Percentiles rank a stretch among this genome's conserved stretches.
These are phyloP conservation scores for Drosophila neonasuta DNA, from an alignment of 2,888 invertebrate genomes.

Conservation along the genomic window DNA sequence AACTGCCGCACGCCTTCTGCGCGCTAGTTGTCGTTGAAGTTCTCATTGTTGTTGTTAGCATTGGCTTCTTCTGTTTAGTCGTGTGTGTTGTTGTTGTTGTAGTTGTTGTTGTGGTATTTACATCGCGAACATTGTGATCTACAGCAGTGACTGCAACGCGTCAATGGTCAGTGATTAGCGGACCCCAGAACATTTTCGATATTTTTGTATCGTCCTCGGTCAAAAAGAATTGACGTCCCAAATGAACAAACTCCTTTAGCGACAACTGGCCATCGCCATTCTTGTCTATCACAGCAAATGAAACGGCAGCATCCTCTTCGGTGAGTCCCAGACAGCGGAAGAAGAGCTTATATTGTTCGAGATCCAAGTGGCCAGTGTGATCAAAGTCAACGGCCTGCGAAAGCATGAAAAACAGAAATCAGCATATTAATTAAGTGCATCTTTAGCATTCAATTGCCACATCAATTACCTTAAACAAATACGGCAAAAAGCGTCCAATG, in stretches of 20 bases:
- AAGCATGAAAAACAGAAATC: not conserved
- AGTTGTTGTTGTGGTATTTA: constrained; percentile 18
- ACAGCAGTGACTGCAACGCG: constrained; percentile 73
- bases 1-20: constrained; percentile 62
- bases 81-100: constrained; percentile 19
- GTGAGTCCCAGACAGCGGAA: constrained; percentile 90
- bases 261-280: constrained; percentile 91
- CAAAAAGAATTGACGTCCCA: constrained; percentile 91
- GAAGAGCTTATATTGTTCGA: constrained; percentile 92
- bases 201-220: constrained; percentile 89
- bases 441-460: constrained; percentile 1
- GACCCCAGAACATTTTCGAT: constrained; percentile 94
- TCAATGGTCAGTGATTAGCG: constrained; percentile 85
- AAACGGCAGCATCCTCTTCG: constrained; percentile 89
- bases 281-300: constrained; percentile 90
- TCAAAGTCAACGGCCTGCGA: constrained; percentile 91
- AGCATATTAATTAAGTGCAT: not conserved
- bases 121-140: constrained; percentile 57
- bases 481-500: constrained; percentile 90
- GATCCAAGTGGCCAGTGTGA: constrained; percentile 89
- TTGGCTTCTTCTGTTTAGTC: not conserved
- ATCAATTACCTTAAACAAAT: constrained; percentile 88
- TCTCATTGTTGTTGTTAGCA: not conserved
- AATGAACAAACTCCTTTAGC: constrained; percentile 89
- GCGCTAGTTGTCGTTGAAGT: constrained; percentile 34